Base-by-base conservation (phyloP, 2,888 invertebrate genomes). In the Halocaridina rubra region DNA sequence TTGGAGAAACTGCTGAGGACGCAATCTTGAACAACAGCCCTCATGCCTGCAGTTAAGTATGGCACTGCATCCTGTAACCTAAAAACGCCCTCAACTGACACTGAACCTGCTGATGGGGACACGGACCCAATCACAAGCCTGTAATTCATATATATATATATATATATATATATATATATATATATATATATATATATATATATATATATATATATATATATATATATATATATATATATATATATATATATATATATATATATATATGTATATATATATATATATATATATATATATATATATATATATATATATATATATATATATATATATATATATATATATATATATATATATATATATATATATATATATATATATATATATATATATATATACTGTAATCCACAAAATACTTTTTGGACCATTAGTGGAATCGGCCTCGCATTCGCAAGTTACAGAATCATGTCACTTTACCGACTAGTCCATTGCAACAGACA, bases 1-100 rank as follows among this genome's bases (percentile, higher is more conserved):
- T 98, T 97, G 90, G 97, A 96, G 92, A 99, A 99, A 89, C 98
- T 94, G n/a, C 97, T 97, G 0, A 98, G 99, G 79, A 99, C 98
- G 92, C 98, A 97, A 92, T 99, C 99, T 91, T 99, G 98, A 80
- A 99, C 98, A 89, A 99, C 98, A 32, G 98, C 95, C 92, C 98
- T 98, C 89, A 98, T 95, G 19, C 98, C 98, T 22, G 96, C 95
- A 92, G 96, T 96, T 33, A 97, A 94, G 90, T 96, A 96, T 90
- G 96, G 96, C 91, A 97, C 93, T 1, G 80, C 24, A 29, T 80
- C 80, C n/a, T 80, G 79, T 0, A 85, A 69, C 4, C 46, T 24
- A 39, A 80, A 85, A n/a, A 39, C 7, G 13, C 46, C 74, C 16
- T 2, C 24, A 19, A n/a, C 22, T 22, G 72, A 30, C 19, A 24